A percentile compares a stretch with the other conserved stretches of the same genome.
Conservation (phyloP, 2,888 invertebrate species). For the Drosophila anomalata region DNA sequence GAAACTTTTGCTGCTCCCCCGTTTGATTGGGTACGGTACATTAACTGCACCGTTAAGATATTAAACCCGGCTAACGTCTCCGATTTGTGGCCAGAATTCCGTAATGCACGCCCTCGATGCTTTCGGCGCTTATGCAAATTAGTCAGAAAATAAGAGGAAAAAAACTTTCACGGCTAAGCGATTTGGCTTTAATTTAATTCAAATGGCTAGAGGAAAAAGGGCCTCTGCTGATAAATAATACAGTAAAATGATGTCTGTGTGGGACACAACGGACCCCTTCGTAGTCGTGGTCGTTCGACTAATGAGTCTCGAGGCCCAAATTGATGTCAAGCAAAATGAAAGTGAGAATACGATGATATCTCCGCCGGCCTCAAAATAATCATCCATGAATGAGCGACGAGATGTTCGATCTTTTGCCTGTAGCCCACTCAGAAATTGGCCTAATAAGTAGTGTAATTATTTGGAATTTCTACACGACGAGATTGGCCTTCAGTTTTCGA, state of each 20-base stretch:
- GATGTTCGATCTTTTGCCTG: slow-evolving; percentile 25
- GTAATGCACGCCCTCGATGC: slow-evolving; percentile 64
- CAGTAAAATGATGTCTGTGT: slow-evolving; percentile 52
- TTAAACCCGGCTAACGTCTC: slow-evolving; percentile 36
- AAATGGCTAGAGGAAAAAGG: slow-evolving; percentile 60
- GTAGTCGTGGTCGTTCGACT: slow-evolving; percentile 23
- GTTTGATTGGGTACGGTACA: slow-evolving; percentile 53
- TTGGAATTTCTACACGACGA: slow-evolving; percentile 27
- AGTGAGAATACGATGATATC: slow-evolving; percentile 62
- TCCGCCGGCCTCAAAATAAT: slow-evolving; percentile 38
- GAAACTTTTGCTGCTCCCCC: slow-evolving; percentile 29
- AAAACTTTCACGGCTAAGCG: slow-evolving; percentile 67
- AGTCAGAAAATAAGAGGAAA: slow-evolving; percentile 44
- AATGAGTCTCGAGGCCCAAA: slow-evolving; percentile 56
- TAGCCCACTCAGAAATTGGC: slow-evolving; percentile 22
- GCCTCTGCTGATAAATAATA: slow-evolving; percentile 57
- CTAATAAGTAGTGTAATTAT: slow-evolving; percentile 41
- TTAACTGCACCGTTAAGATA: slow-evolving; percentile 60
- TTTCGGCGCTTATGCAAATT: slow-evolving; percentile 70
- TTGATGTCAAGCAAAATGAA: slow-evolving; percentile 61
- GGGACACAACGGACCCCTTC: slow-evolving; percentile 44
- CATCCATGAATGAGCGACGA: slow-evolving; percentile 11
- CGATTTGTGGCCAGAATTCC: slow-evolving; percentile 62
- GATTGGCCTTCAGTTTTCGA: slow-evolving; percentile 14
- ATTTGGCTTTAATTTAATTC: slow-evolving; percentile 73